phyloP scores from a whole-genome alignment of 2,888 invertebrate species.

The Drosophila prostipennis region DNA sequence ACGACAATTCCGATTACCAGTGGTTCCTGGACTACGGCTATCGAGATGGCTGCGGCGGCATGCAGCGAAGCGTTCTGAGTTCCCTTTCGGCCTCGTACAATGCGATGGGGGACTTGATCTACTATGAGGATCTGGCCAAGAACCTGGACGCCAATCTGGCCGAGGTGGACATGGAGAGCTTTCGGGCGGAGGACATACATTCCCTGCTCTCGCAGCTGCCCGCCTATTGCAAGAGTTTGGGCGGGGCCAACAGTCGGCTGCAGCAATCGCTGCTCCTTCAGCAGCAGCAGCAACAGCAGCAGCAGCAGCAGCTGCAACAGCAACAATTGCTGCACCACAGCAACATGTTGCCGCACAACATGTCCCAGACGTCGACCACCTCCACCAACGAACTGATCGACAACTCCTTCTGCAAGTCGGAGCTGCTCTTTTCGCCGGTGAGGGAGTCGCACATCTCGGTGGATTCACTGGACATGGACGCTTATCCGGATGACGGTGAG shows the following conservation, averaged over 20 bases:
- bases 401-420: slow-evolving; percentile 96
- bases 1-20: slow-evolving; percentile 95
- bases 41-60: slow-evolving; percentile 88
- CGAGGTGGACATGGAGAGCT: slow-evolving; percentile 97
- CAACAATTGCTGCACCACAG: slow-evolving; percentile 49
- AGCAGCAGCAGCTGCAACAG: slow-evolving; percentile 59
- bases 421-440: slow-evolving; percentile 94
- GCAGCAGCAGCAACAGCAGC: slow-evolving; percentile 66
- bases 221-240: slow-evolving; percentile 88
- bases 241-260: slow-evolving; percentile 81
- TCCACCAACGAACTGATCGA: slow-evolving; percentile 88
- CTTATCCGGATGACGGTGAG: slow-evolving; percentile 90
- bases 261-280: slow-evolving; percentile 77
- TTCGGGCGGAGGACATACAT: slow-evolving; percentile 95
- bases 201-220: slow-evolving; percentile 91
- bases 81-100: slow-evolving; percentile 93
- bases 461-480: slow-evolving; percentile 95
- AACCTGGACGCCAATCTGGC: slow-evolving; percentile 97
- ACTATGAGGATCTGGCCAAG: slow-evolving; percentile 93
- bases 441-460: slow-evolving; percentile 93
- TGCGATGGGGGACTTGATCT: slow-evolving; percentile 88
- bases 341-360: slow-evolving; percentile 59
- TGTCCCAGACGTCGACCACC: slow-evolving; percentile 81
- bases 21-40: slow-evolving; percentile 96
- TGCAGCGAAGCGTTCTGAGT: slow-evolving; percentile 92